Evolutionary conservation across 2,888 invertebrate species (phyloP), one percentile per base, ranked within the genome.

Genomic region (Drosophila kokeensis): DNA sequence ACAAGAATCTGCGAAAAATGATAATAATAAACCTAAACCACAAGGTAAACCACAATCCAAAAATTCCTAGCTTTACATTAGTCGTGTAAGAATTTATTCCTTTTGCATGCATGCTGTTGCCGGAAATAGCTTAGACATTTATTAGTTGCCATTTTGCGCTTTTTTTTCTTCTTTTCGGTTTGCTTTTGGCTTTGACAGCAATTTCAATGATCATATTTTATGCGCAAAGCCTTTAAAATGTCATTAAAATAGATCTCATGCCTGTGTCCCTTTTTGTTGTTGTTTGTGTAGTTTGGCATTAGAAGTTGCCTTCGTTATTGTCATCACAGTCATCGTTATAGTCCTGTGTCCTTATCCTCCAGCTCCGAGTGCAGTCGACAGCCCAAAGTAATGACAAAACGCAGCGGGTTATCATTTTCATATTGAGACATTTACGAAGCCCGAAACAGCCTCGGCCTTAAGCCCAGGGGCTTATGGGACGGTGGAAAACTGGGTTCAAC

Each of bases 1-100:
- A 84, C 89, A 90, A 83, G 92, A 92, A 87, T 88, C 92, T 90
- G 92, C 89, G 88, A 92, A 90, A 91, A 92, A 89, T 83, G 93
- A 92, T 89, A 91, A 90, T 90, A 89, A 86, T 81, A 92, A 92
- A 90, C 79, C 90, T 81, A 92, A 92, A 90, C 79, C 90, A 92
- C 91, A 92, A 92, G 92, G 92, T 92, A 91, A 83, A 29, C 61
- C 73, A 55, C 73, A 55, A 48, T 32, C 30, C 53, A 60, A 68
- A 29, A n/a, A 40, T 55, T 60, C 40, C 8, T 58, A 69, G 45
- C 21, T 29, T 60, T 54, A 60, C 6, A 10, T 24, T 65, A 53
- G 29, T 45, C 11, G 45, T 57, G 42, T 24, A 13, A 36, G 34
- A 60, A 45, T n/a, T 29, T 55, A 52, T 64, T 5, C 24, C 36